Evolutionary conservation across 1,140 invertebrate species (phyloP), one percentile per base, ranked within the genome.

Genomic region (Aphelenchoides besseyi): DNA sequence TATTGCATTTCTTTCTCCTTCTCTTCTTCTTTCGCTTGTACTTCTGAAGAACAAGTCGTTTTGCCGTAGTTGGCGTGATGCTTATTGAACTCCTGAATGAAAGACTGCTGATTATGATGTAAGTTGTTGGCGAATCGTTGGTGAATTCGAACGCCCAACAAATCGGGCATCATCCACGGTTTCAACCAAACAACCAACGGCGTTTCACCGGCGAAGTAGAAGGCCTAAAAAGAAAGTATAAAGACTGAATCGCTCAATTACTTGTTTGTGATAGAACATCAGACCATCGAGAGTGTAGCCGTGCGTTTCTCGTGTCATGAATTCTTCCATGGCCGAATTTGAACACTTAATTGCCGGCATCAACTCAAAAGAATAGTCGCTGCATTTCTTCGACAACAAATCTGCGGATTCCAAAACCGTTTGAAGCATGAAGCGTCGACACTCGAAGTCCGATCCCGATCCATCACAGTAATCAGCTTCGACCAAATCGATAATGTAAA

Each of bases 151-250:
- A 61, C 59, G 59, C 2, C 59, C n/a, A 61, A 26, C 2, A 61
- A 12, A 33, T 35, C 63, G 63, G 36, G 12, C 30, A 66, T 12
- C 63, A 66, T 66, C 63, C 63, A 66, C 1, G 63, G 63, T 8
- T 66, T 66, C 63, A 66, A 33, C 63, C 63, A 66, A 29, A n/a
- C 32, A 16, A 66, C 63, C 63, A 66, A 3, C 30, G 63, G 63
- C 32, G 63, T 66, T 33, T 32, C 32, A 29, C 63, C 63, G 1
- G 16, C 12, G 23, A 12, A n/a, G 63, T 66, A 66, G 32, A 36
- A 29, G 12, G 12, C 63, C 63, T 66, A 53, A 59, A 59, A 59
- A 5, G 12, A 18, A 5, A 23, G 18, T 8, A 33, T 5, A 59
- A 8, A 33, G 55, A 8, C 16, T 59, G 18, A 59, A 8, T 59